These are phyloP conservation scores for Echinops telfairi DNA, from an alignment of 2,113 vertebrate species.

Conservation along the genomic window DNA sequence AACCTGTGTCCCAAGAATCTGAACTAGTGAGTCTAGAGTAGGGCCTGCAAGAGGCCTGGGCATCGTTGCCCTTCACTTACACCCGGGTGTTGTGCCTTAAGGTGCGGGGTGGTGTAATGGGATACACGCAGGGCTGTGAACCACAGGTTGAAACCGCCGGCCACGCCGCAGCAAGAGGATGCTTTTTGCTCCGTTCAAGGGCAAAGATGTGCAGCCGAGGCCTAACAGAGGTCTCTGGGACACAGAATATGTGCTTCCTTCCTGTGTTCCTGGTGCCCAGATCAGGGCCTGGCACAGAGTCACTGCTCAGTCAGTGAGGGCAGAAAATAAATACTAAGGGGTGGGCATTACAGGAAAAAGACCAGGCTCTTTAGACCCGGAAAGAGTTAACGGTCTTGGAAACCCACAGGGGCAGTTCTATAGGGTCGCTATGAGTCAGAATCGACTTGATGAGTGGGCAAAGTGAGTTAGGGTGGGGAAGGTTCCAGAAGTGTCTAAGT, in stretches of 20 bases:
- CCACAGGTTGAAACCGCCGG: too few species aligned
- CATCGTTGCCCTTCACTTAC: background rate
- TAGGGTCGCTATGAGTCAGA: too few species aligned
- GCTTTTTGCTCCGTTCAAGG: too few species aligned
- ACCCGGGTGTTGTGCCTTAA: background rate
- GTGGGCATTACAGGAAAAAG: background rate
- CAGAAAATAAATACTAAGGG: constrained; percentile 11
- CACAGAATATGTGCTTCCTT: background rate
- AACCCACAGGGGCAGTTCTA: too few species aligned
- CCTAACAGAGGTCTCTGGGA: background rate
- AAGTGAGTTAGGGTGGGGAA: background rate
- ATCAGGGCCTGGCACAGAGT: constrained; percentile 9
- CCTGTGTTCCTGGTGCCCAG: background rate
- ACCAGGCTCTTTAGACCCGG: too few species aligned
- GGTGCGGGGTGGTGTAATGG: too few species aligned
- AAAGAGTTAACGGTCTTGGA: too few species aligned
- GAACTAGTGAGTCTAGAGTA: background rate
- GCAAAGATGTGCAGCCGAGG: too few species aligned
- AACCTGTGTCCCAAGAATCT: background rate
- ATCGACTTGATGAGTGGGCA: too few species aligned
- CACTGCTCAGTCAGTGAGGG: background rate
- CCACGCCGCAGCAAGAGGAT: too few species aligned
- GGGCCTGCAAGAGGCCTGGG: background rate
- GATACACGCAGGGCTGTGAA: too few species aligned
- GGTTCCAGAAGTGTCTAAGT: background rate